Base-by-base conservation (phyloP, 2,113 vertebrate species). In the Hypocryptadius cinnamomeus region DNA sequence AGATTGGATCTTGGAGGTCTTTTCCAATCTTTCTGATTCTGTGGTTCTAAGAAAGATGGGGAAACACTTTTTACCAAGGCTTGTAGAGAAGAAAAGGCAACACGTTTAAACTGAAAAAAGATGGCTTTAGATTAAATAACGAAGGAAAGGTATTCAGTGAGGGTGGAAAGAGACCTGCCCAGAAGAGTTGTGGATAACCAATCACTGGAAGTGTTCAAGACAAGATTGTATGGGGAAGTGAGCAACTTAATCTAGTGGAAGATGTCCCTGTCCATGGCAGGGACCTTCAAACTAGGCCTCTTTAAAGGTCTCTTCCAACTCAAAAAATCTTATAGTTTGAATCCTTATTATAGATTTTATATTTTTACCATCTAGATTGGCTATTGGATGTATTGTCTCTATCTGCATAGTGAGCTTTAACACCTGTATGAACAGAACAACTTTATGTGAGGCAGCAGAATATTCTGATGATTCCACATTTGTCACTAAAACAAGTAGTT, bases 301-400 rank as follows among this genome's bases (percentile, higher is more conserved):
- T 73, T 66, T 54, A 40, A 69, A 59, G 19, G 16, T 13, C 7
- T 8, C 30, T 82, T 79, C 33, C 19, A 82, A 65, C 2, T 2
- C 1, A 11, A 85, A 63, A 2, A 10, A 7, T 56, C 57, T 11
- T 30, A 14, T 19, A 30, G 7, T 48, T 74, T 40, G 30, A 40
- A 56, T n/a, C 15, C 16, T 24, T 42, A 48, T 30, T 57, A 30
- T 11, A 40, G 23, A 47, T 35, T 25, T 44, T 54, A 35, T 76
- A 4, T 28, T 91, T 77, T 93, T 63, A n/a, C 10, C 3, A 15
- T 19, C 15, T 69, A 57, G 30, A 39, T 59, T 40, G 15, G 25
- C 28, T 56, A 12, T 1, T 4, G 15, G 33, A 53, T 0, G 0
- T 40, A 50, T 64, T 60, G 4, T 66, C 4, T 40, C 22, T 63